These are phyloP conservation scores for Eristalis arbustorum DNA, from an alignment of 2,888 invertebrate genomes.

Conservation along the genomic window DNA sequence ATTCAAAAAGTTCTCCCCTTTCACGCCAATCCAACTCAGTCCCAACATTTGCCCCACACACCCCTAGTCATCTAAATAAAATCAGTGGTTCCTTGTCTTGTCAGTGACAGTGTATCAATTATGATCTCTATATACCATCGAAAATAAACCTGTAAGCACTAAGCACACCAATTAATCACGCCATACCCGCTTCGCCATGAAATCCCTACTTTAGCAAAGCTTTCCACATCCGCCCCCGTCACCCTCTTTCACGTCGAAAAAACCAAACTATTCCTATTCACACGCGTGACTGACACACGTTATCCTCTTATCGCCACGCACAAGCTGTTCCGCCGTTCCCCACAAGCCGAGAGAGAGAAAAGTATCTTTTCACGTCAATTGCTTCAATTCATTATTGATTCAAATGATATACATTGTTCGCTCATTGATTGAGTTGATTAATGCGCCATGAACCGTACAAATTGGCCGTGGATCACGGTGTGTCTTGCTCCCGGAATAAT, in stretches of 20 bases:
- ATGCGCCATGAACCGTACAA: background rate
- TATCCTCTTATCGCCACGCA: background rate
- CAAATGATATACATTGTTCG: background rate
- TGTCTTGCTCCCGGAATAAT: background rate
- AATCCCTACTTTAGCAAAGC: background rate
- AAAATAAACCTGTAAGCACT: background rate
- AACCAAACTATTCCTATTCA: too few relatives aligned
- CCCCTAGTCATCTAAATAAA: too few relatives aligned
- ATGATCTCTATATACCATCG: background rate
- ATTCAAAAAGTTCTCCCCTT: too few relatives aligned
- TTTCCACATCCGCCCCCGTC: background rate
- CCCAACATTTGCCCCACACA: too few relatives aligned
- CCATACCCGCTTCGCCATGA: background rate
- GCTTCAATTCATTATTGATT: background rate
- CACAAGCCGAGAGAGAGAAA: too few relatives aligned
- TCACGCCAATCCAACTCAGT: too few relatives aligned
- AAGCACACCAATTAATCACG: background rate
- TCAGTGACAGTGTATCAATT: background rate
- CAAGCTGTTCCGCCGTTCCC: background rate
- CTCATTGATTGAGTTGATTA: background rate
- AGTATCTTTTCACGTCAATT: background rate
- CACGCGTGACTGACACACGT: background rate
- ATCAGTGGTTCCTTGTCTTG: background rate
- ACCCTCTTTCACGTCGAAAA: too few relatives aligned
- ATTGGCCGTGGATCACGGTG: background rate